These are phyloP conservation scores for Mellilla xanthometata DNA, from an alignment of 2,888 invertebrate genomes.

Conservation along the genomic window DNA sequence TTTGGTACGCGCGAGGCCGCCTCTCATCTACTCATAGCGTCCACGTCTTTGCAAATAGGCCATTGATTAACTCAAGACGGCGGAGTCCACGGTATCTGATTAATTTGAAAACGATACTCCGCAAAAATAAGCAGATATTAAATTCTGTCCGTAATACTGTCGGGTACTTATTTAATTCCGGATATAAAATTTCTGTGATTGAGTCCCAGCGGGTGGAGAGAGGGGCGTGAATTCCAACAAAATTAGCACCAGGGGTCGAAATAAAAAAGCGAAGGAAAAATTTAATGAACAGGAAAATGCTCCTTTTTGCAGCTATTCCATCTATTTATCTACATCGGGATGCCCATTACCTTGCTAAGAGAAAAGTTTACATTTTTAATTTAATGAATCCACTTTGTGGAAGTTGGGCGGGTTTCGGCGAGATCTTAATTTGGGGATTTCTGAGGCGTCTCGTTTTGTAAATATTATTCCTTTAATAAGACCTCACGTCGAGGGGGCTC, in stretches of 20 bases:
- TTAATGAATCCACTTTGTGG: slow-evolving; percentile 84
- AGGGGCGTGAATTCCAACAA: slow-evolving; percentile 84
- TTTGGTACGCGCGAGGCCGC: slow-evolving; percentile 22
- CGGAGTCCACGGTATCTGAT: slow-evolving; percentile 22
- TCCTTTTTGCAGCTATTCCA: slow-evolving; percentile 83
- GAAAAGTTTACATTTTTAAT: slow-evolving; percentile 84
- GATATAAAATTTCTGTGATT: slow-evolving; percentile 84
- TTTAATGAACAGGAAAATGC: slow-evolving; percentile 85
- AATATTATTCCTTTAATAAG: slow-evolving; percentile 84
- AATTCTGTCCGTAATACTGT: slow-evolving; percentile 76
- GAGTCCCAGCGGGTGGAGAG: slow-evolving; percentile 79
- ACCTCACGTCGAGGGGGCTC: slow-evolving; percentile 80
- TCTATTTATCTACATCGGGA: slow-evolving; percentile 83
- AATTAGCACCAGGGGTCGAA: slow-evolving; percentile 84
- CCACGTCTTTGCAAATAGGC: slow-evolving; percentile 16
- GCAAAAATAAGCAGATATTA: slow-evolving; percentile 76
- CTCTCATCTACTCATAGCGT: slow-evolving; percentile 14
- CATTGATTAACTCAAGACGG: slow-evolving; percentile 17
- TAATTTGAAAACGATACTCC: slow-evolving; percentile 49
- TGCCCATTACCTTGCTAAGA: slow-evolving; percentile 84
- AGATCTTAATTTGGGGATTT: slow-evolving; percentile 83
- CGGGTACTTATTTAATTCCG: slow-evolving; percentile 83
- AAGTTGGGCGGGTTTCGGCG: slow-evolving; percentile 82
- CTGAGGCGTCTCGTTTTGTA: slow-evolving; percentile 83
- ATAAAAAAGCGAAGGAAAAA: slow-evolving; percentile 83